These are phyloP conservation scores for Gonioctena quinquepunctata DNA, from an alignment of 1,140 invertebrate genomes.

Conservation along the genomic window DNA sequence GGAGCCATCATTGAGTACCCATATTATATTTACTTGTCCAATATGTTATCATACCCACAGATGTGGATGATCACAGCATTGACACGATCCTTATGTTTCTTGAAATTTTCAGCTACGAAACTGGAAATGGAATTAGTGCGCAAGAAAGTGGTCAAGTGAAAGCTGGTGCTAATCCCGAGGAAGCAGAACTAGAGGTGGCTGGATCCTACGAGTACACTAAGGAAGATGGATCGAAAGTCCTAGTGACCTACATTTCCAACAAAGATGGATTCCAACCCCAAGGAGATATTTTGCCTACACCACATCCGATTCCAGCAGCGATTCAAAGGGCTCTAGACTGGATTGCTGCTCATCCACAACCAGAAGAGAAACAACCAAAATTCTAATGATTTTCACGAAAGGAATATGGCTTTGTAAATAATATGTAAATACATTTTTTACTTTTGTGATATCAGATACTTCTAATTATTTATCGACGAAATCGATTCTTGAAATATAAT, in stretches of 20 bases:
- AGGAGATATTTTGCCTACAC: conserved; percentile 68
- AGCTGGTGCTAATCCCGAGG: conserved; percentile 36
- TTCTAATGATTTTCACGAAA: no score
- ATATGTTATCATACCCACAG: neutral
- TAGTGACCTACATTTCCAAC: conserved; percentile 60
- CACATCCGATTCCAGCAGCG: conserved; percentile 71
- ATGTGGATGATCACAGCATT: neutral
- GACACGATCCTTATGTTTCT: neutral
- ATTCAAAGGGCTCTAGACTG: conserved; percentile 62
- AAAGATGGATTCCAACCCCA: conserved; percentile 69
- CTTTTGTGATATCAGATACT: no score
- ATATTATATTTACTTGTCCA: no score
- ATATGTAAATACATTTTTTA: no score
- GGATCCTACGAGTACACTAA: conserved; percentile 46
- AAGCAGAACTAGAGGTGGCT: conserved; percentile 48
- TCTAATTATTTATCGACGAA: no score
- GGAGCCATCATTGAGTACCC: neutral
- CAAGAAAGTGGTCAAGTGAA: conserved; percentile 59
- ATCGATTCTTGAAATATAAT: no score
- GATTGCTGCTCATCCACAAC: conserved; percentile 31
- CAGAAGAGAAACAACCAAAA: conserved; percentile 3
- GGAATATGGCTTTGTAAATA: no score
- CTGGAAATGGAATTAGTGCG: conserved; percentile 62
- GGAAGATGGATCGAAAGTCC: conserved; percentile 49
- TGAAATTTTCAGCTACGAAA: conserved; percentile 57